Base-by-base conservation (phyloP, 2,113 vertebrate species). In the Micronisus gabar region DNA sequence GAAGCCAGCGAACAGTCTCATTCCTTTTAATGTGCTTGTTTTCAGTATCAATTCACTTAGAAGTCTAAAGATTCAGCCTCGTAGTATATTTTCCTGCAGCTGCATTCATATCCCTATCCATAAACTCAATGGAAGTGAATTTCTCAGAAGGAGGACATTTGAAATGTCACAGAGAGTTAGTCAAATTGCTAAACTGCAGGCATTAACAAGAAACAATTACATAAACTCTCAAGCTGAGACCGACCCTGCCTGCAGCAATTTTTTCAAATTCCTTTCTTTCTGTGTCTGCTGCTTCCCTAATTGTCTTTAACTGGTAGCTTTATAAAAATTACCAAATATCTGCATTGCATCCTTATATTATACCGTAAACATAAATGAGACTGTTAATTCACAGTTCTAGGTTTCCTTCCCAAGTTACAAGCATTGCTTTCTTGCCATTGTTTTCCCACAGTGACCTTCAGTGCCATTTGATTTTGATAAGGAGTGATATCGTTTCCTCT, bases 141-240 rank as follows among this genome's bases (percentile, higher is more conserved):
- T 95, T 88, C 79, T 81, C 71, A 72, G 95, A 34, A 81, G 72
- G 68, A 67, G 68, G 61, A 91, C 34, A 63, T 85, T 23, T 66
- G 92, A 95, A 96, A 97, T 56, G 62, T 65, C 58, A 73, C 68
- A 36, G 63, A 59, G 84, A 68, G 78, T 84, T 92, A 89, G 32
- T 95, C 83, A 96, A 67, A 94, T 79, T 58, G 86, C 91, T 94
- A 50, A 95, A 81, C 89, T 89, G 56, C 84, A 89, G 71, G 91
- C 93, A 82, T 70, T 93, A 88, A 95, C 63, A 81, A 82, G 76
- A 93, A 80, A 96, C 59, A 96, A 72, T 43, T 67, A 71, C 38
- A 78, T 5, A 85, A 63, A 80, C 72, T 90, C 76, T 40, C 87
- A 50, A 81, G 52, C 72, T 91, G 61, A 53, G 88, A 81, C 88